A percentile compares a stretch with the other conserved stretches of the same genome.
Evolutionary conservation across 2,888 invertebrate species (phyloP).

Genomic region (Ornithoptera priamus): DNA sequence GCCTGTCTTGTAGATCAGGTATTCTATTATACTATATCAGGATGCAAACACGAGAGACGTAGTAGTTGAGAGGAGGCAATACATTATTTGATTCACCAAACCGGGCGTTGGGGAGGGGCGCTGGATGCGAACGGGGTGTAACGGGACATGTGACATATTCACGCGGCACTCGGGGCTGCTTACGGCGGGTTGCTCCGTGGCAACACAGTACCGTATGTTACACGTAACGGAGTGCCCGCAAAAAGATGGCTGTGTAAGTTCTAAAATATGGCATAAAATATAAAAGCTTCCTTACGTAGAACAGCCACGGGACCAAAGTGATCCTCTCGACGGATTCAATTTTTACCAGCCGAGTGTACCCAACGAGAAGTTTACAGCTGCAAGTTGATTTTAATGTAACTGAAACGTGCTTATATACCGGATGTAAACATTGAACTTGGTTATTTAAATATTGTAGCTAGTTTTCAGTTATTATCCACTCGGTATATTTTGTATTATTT

Average conservation of each 20-base stretch:
- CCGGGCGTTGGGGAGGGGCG: conserved; percentile 27
- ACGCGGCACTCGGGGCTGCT: conserved; percentile 62
- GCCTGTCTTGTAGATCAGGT: no score
- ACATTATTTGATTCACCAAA: conserved; percentile 63
- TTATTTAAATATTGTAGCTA: no score
- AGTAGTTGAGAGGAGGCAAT: conserved; percentile 52
- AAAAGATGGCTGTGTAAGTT: conserved; percentile 42
- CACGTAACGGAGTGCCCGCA: conserved; percentile 59
- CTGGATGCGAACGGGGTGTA: conserved; percentile 44
- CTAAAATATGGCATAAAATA: conserved; percentile 41
- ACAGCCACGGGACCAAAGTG: conserved; percentile 18
- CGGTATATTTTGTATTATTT: no score
- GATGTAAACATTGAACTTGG: no score
- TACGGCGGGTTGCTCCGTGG: conserved; percentile 57
- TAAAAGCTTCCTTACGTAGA: conserved; percentile 29
- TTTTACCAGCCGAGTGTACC: background rate
- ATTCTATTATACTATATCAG: no score
- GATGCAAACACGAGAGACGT: conserved; percentile 38
- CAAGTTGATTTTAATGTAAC: no score
- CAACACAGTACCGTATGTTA: conserved; percentile 54
- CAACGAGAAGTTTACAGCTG: no score
- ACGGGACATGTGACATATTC: conserved; percentile 70
- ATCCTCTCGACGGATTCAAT: conserved; percentile 21
- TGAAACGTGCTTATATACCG: no score
- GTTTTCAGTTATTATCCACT: no score